Percentiles rank a stretch among this genome's conserved stretches.
These are phyloP conservation scores for Microctenopoma steveboyesi DNA, from an alignment of 2,797 vertebrate genomes.

Conservation along the genomic window DNA sequence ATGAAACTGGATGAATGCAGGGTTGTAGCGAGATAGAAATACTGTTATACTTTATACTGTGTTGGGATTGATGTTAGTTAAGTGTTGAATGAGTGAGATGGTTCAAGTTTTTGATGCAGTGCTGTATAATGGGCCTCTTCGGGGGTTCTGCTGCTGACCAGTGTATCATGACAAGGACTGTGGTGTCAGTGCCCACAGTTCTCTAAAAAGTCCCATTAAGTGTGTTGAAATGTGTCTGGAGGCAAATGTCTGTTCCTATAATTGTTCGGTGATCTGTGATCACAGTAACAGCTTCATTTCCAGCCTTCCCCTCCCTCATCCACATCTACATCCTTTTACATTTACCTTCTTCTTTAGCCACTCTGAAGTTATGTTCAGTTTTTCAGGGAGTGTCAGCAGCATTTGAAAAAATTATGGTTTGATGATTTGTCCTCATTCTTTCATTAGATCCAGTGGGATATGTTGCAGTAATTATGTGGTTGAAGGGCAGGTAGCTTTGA, in stretches of 20 bases:
- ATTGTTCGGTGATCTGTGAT: slow-evolving; percentile 56
- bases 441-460: slow-evolving; percentile 49
- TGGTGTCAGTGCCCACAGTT: slow-evolving; percentile 29
- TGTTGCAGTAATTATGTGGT: slow-evolving; percentile 30
- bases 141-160: slow-evolving; percentile 20
- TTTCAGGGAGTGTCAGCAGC: slow-evolving; percentile 28
- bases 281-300: slow-evolving; percentile 55
- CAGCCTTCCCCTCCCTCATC: slow-evolving; percentile 45
- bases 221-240: slow-evolving; percentile 47
- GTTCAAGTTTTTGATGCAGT: slow-evolving; percentile 13
- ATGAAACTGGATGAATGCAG: slow-evolving; percentile 16
- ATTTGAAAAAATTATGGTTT: slow-evolving; percentile 45
- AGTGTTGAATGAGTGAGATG: background rate
- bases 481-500: slow-evolving; percentile 58
- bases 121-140: slow-evolving; percentile 3
- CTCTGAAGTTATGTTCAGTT: slow-evolving; percentile 34
- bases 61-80: slow-evolving; percentile 2
- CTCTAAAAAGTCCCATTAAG: slow-evolving; percentile 27
- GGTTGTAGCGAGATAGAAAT: background rate
- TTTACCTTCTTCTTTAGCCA: slow-evolving; percentile 23
- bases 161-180: slow-evolving; percentile 2
- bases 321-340: slow-evolving; percentile 39
- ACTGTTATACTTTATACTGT: slow-evolving; percentile 1
- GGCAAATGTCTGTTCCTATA: slow-evolving; percentile 44
- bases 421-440: slow-evolving; percentile 71